Conservation (phyloP, 2,888 invertebrate species). For the Steinernema hermaphroditum region DNA sequence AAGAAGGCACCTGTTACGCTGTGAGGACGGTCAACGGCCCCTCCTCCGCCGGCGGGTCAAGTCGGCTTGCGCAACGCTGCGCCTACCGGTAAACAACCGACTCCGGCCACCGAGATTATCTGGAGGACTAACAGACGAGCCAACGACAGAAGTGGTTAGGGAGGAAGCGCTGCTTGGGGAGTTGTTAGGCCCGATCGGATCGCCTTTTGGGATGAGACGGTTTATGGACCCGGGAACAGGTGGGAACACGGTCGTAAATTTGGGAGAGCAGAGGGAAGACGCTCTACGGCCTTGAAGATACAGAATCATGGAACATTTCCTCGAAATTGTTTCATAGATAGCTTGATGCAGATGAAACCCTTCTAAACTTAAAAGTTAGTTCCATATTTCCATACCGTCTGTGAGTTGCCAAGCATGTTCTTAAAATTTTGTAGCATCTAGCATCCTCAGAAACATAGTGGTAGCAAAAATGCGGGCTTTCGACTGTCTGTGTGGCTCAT, state of each 20-base stretch:
- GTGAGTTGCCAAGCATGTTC: too few species aligned
- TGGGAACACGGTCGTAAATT: constrained; percentile 18
- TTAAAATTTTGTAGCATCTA: too few species aligned
- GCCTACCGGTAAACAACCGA: constrained; percentile 22
- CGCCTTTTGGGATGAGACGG: not conserved
- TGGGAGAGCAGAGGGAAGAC: not conserved
- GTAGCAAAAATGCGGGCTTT: too few species aligned
- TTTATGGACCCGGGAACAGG: constrained; percentile 24
- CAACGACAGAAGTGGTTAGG: not conserved
- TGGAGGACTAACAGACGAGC: not conserved
- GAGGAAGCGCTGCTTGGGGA: not conserved
- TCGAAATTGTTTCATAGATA: too few species aligned
- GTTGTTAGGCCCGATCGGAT: not conserved
- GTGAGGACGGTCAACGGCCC: too few species aligned
- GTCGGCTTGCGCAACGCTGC: constrained; percentile 24
- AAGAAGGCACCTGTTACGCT: not conserved
- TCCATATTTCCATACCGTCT: too few species aligned
- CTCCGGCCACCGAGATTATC: not conserved
- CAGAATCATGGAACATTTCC: not conserved
- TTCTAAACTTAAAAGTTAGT: too few species aligned
- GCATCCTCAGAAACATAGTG: too few species aligned
- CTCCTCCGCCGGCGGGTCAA: not conserved
- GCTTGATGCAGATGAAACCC: too few species aligned
- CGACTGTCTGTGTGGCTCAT: too few species aligned
- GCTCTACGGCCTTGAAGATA: not conserved